These are phyloP conservation scores for Lumbricus terrestris DNA, from an alignment of 2,888 invertebrate genomes.

Conservation along the genomic window DNA sequence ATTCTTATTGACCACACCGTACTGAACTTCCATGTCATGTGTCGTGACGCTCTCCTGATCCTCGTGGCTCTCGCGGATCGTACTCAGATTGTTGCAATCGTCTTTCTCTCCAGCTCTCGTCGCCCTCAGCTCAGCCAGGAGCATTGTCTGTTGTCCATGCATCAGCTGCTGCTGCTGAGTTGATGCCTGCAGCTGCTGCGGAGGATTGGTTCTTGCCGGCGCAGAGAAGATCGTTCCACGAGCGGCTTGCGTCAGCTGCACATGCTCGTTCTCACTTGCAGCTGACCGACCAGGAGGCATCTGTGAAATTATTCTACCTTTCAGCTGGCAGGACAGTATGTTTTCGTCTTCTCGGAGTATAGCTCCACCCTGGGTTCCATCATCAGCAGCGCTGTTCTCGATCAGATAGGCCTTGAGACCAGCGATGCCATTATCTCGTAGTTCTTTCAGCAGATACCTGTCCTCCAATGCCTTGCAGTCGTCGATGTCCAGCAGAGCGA, in stretches of 20 bases:
- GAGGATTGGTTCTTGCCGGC: not conserved
- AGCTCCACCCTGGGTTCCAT: too few species aligned
- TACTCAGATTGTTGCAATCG: not conserved
- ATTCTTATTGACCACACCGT: not conserved
- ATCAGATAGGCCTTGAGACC: slow-evolving; percentile 8
- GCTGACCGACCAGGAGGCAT: too few species aligned
- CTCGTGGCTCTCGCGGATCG: not conserved
- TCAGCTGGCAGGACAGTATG: not conserved
- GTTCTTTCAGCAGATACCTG: slow-evolving; percentile 20
- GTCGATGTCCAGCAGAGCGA: slow-evolving; percentile 13
- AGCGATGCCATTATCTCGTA: slow-evolving; percentile 16
- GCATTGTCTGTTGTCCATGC: not conserved
- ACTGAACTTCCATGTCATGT: not conserved
- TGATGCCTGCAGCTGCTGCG: not conserved
- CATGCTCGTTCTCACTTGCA: not conserved
- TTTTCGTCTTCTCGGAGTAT: too few species aligned
- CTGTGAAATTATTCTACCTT: not conserved
- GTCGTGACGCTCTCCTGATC: not conserved
- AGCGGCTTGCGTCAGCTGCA: not conserved
- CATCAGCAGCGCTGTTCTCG: not conserved
- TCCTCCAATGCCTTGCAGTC: slow-evolving; percentile 18
- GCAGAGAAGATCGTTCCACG: not conserved
- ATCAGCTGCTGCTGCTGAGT: not conserved
- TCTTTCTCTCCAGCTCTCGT: not conserved
- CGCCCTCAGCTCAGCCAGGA: not conserved